phyloP scores from a whole-genome alignment of 2,888 invertebrate genomes.

The Ichneumoninae sp. region DNA sequence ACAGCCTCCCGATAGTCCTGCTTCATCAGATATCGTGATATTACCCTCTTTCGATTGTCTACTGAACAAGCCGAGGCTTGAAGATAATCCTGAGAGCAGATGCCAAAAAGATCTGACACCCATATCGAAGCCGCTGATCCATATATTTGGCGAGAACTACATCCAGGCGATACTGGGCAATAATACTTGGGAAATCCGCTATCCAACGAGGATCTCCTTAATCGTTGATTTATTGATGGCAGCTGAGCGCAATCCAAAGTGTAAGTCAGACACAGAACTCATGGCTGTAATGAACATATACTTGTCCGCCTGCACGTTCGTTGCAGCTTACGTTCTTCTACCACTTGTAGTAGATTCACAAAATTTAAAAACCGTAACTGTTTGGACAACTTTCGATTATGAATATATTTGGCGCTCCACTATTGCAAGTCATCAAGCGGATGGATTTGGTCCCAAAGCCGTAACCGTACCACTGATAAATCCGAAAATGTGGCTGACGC shows the following conservation, averaged over 20 bases:
- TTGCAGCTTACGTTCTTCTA: conserved; percentile 57
- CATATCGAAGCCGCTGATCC: neutral
- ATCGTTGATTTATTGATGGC: conserved; percentile 47
- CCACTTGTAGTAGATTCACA: conserved; percentile 55
- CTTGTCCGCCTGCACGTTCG: conserved; percentile 53
- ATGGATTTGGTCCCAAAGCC: conserved; percentile 5
- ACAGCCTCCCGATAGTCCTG: neutral
- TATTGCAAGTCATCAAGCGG: conserved; percentile 7
- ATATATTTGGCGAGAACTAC: neutral
- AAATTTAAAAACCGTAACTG: conserved; percentile 48
- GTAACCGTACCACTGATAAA: conserved; percentile 62
- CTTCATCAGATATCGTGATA: neutral
- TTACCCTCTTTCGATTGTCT: conserved; percentile 48
- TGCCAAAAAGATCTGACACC: neutral
- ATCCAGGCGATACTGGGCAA: neutral
- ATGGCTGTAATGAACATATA: conserved; percentile 30
- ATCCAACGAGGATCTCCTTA: neutral
- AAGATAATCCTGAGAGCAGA: neutral
- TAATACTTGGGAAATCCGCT: neutral
- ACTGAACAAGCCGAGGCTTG: neutral
- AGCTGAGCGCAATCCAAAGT: conserved; percentile 38
- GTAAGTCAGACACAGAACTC: conserved; percentile 17
- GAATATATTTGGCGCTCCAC: conserved; percentile 20
- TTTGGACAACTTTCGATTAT: conserved; percentile 59
- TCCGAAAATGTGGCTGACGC: conserved; percentile 64